These are phyloP conservation scores for Xanthia icteritia DNA, from an alignment of 2,888 invertebrate genomes.

Conservation along the genomic window DNA sequence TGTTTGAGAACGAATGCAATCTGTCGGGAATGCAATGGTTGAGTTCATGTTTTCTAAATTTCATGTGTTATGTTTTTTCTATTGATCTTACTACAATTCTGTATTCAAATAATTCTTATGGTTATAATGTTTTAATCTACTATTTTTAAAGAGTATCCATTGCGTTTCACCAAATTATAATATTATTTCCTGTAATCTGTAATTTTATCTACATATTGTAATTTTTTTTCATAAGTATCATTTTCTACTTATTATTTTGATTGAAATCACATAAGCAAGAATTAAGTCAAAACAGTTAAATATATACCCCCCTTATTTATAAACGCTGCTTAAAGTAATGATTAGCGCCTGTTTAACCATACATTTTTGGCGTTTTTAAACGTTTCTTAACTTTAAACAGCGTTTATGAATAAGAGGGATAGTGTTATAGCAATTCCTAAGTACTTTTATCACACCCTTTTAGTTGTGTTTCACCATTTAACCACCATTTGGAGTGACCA, in stretches of 20 bases:
- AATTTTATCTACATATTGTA: neutral
- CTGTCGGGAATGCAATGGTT: neutral
- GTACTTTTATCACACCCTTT: too few relatives aligned
- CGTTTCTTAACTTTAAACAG: too few relatives aligned
- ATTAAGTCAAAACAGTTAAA: neutral
- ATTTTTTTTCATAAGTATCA: neutral
- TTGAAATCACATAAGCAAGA: too few relatives aligned
- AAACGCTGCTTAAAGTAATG: too few relatives aligned
- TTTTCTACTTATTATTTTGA: conserved; percentile 2
- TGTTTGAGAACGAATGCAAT: neutral
- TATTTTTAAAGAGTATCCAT: neutral
- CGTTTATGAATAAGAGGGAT: too few relatives aligned
- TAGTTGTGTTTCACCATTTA: too few relatives aligned
- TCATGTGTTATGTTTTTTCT: neutral
- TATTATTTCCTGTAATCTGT: neutral
- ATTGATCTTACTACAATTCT: neutral
- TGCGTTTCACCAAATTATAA: neutral
- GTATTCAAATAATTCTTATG: neutral
- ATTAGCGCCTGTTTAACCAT: too few relatives aligned
- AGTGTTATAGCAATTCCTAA: neutral
- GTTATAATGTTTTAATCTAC: neutral
- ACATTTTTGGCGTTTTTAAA: too few relatives aligned
- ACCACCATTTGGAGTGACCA: neutral
- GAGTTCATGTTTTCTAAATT: neutral
- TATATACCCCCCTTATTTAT: too few relatives aligned